These are phyloP conservation scores for Lagria hirta DNA, from an alignment of 2,888 invertebrate genomes.

Conservation along the genomic window DNA sequence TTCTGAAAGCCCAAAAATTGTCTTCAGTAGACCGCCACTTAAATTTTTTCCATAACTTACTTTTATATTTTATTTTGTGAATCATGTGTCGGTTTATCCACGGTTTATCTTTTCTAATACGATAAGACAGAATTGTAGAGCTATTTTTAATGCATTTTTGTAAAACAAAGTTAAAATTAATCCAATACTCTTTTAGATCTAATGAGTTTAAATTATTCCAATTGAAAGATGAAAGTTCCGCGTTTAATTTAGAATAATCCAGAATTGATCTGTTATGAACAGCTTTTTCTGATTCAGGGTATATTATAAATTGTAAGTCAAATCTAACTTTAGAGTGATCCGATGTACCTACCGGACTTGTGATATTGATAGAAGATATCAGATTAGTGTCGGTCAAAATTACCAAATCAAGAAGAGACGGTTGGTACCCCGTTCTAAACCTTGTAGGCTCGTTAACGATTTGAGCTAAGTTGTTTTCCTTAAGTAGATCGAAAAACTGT, in stretches of 20 bases:
- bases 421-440: neutral
- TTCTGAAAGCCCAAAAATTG: conserved; percentile 3
- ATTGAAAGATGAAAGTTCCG: neutral
- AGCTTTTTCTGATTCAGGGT: neutral
- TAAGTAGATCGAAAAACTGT: conserved; percentile 1
- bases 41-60: conserved; percentile 4
- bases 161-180: conserved; percentile 1
- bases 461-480: conserved; percentile 1
- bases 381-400: conserved; percentile 4
- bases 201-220: conserved; percentile 3
- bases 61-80: conserved; percentile 6
- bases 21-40: conserved; percentile 3
- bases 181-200: conserved; percentile 1
- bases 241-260: conserved; percentile 1
- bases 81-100: conserved; percentile 1
- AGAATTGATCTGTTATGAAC: conserved; percentile 1
- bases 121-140: neutral
- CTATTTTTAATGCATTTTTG: conserved; percentile 1
- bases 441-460: conserved; percentile 3
- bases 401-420: conserved; percentile 3
- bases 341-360: conserved; percentile 4
- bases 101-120: conserved; percentile 2
- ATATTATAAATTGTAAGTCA: conserved; percentile 3
- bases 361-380: conserved; percentile 1
- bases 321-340: conserved; percentile 2